A percentile compares a stretch with the other conserved stretches of the same genome.
Conservation (phyloP, 2,797 vertebrate species). For the Oceanodroma leucorhoa region DNA sequence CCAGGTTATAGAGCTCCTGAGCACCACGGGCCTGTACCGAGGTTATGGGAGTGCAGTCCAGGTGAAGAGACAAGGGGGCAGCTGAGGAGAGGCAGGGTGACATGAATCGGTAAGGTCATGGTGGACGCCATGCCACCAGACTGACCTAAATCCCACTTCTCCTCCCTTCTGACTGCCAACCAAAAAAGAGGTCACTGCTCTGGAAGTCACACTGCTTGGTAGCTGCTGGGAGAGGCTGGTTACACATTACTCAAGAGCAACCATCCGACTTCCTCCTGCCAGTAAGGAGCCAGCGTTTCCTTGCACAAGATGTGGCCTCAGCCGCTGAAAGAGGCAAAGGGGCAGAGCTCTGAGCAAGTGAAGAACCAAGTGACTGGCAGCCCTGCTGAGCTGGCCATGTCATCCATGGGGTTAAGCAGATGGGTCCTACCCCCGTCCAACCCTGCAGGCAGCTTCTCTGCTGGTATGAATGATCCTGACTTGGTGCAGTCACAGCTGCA, state of each 20-base stretch:
- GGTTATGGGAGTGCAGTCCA: not conserved
- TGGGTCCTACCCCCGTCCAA: not conserved
- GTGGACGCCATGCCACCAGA: not conserved
- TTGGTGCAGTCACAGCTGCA: not conserved
- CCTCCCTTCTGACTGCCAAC: constrained; percentile 50
- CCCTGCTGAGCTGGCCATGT: not conserved
- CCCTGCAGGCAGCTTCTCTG: not conserved
- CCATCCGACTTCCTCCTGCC: constrained; percentile 37
- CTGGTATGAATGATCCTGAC: not conserved
- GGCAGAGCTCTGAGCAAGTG: not conserved
- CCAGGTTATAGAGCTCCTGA: not conserved
- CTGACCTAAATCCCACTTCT: constrained; percentile 56
- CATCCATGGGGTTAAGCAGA: not conserved
- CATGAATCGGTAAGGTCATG: not conserved
- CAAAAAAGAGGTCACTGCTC: constrained; percentile 46
- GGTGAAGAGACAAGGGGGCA: not conserved
- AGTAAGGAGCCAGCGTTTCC: not conserved
- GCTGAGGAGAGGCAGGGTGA: not conserved
- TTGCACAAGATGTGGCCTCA: constrained; percentile 51
- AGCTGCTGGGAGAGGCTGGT: constrained; percentile 20
- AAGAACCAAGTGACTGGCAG: not conserved
- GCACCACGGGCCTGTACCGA: rapidly evolving
- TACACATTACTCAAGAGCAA: constrained; percentile 66
- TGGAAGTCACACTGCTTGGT: not conserved
- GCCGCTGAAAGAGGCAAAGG: constrained; percentile 30